These are phyloP conservation scores for Pollenia angustigena DNA, from an alignment of 2,888 invertebrate species.

Conservation along the genomic window DNA sequence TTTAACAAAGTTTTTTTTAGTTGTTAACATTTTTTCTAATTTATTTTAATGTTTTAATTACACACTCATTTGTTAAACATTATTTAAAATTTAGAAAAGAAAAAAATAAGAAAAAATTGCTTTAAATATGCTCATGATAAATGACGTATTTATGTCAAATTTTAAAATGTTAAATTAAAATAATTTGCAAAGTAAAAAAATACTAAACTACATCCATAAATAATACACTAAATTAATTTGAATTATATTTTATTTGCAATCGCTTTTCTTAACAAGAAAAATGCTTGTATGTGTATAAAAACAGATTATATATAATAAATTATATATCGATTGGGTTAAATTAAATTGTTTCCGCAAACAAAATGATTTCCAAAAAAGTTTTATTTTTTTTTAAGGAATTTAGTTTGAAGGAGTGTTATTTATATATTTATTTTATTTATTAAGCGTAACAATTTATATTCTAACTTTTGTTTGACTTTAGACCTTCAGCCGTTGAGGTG, in stretches of 20 bases:
- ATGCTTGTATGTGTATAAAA: neutral
- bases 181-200: constrained; percentile 51
- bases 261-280: neutral
- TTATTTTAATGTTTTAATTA: constrained; percentile 72
- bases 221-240: constrained; percentile 23
- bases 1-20: constrained; percentile 50
- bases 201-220: neutral
- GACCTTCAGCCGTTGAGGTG: no score
- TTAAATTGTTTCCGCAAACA: neutral
- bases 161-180: constrained; percentile 64
- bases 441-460: no score
- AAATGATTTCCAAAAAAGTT: no score
- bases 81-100: constrained; percentile 47
- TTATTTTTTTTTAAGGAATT: no score
- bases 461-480: no score
- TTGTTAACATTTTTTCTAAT: constrained; percentile 62
- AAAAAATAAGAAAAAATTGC: neutral
- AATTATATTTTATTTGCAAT: constrained; percentile 12
- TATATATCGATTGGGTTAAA: neutral
- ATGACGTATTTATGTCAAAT: constrained; percentile 73
- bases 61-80: constrained; percentile 72
- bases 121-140: constrained; percentile 67
- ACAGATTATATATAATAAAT: constrained; percentile 2
- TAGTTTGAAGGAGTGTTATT: no score
- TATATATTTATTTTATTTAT: no score